phyloP scores from a whole-genome alignment of 2,797 vertebrate species.

The Mus minutoides region DNA sequence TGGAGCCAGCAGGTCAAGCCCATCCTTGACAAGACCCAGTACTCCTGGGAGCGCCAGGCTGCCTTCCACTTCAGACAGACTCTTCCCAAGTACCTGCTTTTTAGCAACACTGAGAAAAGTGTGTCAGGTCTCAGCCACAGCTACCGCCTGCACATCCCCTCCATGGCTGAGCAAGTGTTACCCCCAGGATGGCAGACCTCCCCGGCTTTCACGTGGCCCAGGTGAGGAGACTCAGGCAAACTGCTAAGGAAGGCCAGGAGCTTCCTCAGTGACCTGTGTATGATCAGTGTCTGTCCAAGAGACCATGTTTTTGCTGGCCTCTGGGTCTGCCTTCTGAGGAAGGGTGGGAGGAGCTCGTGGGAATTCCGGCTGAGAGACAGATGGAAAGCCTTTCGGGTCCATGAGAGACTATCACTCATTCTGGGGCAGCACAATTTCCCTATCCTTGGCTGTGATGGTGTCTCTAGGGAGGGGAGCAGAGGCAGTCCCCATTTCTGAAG shows the following conservation, averaged over 20 bases:
- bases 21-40: slow-evolving; percentile 83
- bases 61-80: slow-evolving; percentile 90
- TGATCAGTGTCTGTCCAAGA: neutral
- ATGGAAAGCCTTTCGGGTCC: neutral
- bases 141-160: slow-evolving; percentile 94
- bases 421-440: neutral
- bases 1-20: slow-evolving; percentile 92
- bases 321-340: neutral
- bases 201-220: slow-evolving; percentile 92
- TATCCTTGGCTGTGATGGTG: accelerated
- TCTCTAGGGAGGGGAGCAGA: neutral
- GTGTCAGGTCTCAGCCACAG: slow-evolving; percentile 92
- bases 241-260: neutral
- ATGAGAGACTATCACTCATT: neutral
- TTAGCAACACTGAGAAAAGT: slow-evolving; percentile 90
- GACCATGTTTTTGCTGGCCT: neutral
- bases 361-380: neutral
- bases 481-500: accelerated
- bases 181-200: slow-evolving; percentile 92
- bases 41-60: slow-evolving; percentile 89
- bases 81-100: slow-evolving; percentile 92
- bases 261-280: accelerated
- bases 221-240: slow-evolving; percentile 85
- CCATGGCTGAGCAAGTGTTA: slow-evolving; percentile 90
- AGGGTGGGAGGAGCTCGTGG: accelerated